Conservation (phyloP, 2,113 vertebrate genomes). For the Dasyornis broadbenti region DNA sequence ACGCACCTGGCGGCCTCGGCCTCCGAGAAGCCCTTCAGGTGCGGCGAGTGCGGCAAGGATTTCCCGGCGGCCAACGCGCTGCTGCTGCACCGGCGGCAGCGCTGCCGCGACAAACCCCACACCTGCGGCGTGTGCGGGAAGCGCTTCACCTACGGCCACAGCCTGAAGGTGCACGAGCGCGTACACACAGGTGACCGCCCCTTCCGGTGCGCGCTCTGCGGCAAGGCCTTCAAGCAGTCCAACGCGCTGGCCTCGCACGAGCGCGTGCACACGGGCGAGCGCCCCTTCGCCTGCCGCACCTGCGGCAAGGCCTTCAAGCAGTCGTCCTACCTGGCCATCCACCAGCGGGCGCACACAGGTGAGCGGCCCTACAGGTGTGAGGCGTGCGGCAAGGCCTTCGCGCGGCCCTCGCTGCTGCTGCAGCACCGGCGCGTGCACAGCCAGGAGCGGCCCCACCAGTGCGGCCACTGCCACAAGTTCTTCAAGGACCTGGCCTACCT, state of each 20-base stretch:
- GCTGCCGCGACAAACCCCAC: slow-evolving; percentile 19
- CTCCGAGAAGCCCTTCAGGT: background rate
- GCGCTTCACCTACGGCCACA: slow-evolving; percentile 46
- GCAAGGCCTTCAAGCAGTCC: slow-evolving; percentile 60
- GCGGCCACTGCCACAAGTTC: slow-evolving; percentile 48
- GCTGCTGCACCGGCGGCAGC: slow-evolving; percentile 46
- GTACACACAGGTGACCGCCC: slow-evolving; percentile 28
- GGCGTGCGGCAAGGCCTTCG: slow-evolving; percentile 25
- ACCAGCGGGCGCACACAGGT: background rate
- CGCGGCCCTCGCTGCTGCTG: slow-evolving; percentile 36
- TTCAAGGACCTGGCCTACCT: slow-evolving; percentile 60
- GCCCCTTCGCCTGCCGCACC: slow-evolving; percentile 26
- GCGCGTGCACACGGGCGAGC: slow-evolving; percentile 24
- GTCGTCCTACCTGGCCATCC: slow-evolving; percentile 49
- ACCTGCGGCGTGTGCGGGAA: slow-evolving; percentile 40
- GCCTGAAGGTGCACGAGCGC: slow-evolving; percentile 49
- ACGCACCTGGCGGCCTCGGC: background rate
- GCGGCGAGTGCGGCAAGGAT: background rate
- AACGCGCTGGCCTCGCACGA: slow-evolving; percentile 46
- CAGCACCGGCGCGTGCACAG: slow-evolving; percentile 49
- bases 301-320: slow-evolving; percentile 65
- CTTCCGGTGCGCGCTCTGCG: slow-evolving; percentile 26
- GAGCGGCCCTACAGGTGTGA: slow-evolving; percentile 14
- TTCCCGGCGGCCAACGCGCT: slow-evolving; percentile 16
- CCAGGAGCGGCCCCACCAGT: slow-evolving; percentile 6